A percentile compares a stretch with the other conserved stretches of the same genome.
Evolutionary conservation across 2,888 invertebrate genomes (phyloP).

Genomic region (Synergus laeviventris): DNA sequence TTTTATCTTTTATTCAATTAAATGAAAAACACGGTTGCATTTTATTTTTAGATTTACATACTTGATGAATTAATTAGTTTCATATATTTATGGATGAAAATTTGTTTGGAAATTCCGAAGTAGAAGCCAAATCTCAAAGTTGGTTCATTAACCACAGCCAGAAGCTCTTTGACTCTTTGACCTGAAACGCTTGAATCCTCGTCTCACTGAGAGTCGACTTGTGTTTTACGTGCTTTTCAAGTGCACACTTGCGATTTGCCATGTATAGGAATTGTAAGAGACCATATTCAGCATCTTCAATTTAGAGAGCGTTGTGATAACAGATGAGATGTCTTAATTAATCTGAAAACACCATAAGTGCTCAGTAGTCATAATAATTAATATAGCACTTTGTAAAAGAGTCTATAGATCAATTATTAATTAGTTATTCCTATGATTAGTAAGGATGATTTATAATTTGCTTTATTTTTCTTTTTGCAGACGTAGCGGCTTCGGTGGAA

Average conservation of each 20-base stretch:
- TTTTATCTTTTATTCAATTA: neutral
- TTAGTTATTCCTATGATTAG: neutral
- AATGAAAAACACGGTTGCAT: neutral
- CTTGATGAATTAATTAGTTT: neutral
- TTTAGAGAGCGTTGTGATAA: neutral
- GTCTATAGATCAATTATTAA: neutral
- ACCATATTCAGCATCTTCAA: conserved; percentile 21
- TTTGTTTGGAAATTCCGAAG: neutral
- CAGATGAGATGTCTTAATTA: conserved; percentile 1
- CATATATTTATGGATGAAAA: neutral
- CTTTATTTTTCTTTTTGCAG: conserved; percentile 75
- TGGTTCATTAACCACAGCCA: conserved; percentile 12
- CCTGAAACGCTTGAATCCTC: conserved; percentile 16
- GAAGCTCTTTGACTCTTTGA: conserved; percentile 25
- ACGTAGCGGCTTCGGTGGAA: conserved; percentile 85
- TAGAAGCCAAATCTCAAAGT: conserved; percentile 14
- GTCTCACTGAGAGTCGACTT: conserved; percentile 19
- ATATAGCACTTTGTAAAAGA: neutral
- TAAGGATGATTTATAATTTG: neutral
- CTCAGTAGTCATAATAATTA: neutral
- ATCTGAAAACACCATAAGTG: conserved; percentile 1
- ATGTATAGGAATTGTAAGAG: conserved; percentile 4
- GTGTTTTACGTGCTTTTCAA: conserved; percentile 6
- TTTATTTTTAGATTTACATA: neutral
- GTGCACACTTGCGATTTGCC: conserved; percentile 25